These are phyloP conservation scores for Callosobruchus maculatus DNA, from an alignment of 2,888 invertebrate species.

Conservation along the genomic window DNA sequence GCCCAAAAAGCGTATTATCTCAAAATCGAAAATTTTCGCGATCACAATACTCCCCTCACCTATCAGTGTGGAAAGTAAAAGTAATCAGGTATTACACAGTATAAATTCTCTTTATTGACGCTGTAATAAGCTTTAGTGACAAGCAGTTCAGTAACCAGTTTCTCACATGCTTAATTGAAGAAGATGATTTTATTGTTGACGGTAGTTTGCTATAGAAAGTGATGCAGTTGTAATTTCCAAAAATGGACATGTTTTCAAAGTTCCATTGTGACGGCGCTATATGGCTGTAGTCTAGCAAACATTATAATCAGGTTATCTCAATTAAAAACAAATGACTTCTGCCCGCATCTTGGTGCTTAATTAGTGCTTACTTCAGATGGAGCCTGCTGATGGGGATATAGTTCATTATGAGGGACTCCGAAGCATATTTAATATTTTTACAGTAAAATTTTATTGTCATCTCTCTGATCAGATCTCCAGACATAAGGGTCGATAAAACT, in stretches of 20 bases:
- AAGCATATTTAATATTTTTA: slow-evolving; percentile 35
- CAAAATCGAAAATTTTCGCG: too few relatives aligned
- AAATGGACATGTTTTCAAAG: neutral
- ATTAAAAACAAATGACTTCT: slow-evolving; percentile 40
- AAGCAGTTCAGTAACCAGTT: too few relatives aligned
- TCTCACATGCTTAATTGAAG: too few relatives aligned
- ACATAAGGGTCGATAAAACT: slow-evolving; percentile 19
- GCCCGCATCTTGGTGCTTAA: slow-evolving; percentile 39
- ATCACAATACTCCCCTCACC: too few relatives aligned
- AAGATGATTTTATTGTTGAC: too few relatives aligned
- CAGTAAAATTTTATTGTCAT: slow-evolving; percentile 19
- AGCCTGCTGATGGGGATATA: slow-evolving; percentile 20
- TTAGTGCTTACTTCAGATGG: slow-evolving; percentile 36
- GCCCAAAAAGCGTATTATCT: too few relatives aligned
- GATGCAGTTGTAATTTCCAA: too few relatives aligned
- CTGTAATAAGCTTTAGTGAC: too few relatives aligned
- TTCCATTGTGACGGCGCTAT: neutral
- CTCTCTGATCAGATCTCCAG: neutral
- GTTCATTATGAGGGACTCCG: slow-evolving; percentile 32
- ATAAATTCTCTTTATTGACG: too few relatives aligned
- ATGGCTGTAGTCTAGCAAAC: neutral
- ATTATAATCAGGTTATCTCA: slow-evolving; percentile 32
- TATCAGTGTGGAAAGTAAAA: too few relatives aligned
- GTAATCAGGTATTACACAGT: too few relatives aligned
- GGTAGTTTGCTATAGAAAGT: too few relatives aligned